Evolutionary conservation across 35 echinoderm and acorn worm species (phyloP).

Genomic region (Acanthaster planci): DNA sequence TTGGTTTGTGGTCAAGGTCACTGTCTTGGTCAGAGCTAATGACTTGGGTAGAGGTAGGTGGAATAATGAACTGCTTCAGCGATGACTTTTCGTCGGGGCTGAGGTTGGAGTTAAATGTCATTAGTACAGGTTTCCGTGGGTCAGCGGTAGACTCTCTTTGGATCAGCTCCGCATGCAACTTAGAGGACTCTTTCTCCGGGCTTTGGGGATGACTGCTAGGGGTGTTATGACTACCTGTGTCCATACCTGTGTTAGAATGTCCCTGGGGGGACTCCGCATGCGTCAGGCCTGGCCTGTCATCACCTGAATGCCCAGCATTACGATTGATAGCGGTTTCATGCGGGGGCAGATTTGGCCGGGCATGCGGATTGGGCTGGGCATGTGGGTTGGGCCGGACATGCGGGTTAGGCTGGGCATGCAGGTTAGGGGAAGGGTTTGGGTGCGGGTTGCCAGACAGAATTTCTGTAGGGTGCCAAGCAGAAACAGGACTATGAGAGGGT

Average conservation of each 20-base stretch:
- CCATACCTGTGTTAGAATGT: slow-evolving; percentile 19
- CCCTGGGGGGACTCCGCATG: background rate
- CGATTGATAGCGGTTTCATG: slow-evolving; percentile 23
- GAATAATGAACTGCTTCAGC: background rate
- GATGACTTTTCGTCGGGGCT: slow-evolving; percentile 37
- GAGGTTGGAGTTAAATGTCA: slow-evolving; percentile 40
- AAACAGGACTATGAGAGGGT: slow-evolving; percentile 11
- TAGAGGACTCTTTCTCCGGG: slow-evolving; percentile 60
- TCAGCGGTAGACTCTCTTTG: slow-evolving; percentile 37
- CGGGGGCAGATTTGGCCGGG: slow-evolving; percentile 20
- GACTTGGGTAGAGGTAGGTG: background rate
- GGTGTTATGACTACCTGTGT: background rate
- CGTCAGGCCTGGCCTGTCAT: background rate
- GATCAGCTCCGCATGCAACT: slow-evolving; percentile 60
- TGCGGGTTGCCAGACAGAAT: slow-evolving; percentile 42
- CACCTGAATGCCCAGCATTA: slow-evolving; percentile 24
- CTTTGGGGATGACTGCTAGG: background rate
- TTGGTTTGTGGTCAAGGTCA: background rate
- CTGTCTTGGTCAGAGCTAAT: background rate
- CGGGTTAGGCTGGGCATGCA: slow-evolving; percentile 15
- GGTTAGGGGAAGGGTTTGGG: slow-evolving; percentile 13
- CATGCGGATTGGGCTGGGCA: slow-evolving; percentile 6
- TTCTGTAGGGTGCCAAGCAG: slow-evolving; percentile 47
- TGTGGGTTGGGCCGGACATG: slow-evolving; percentile 24
- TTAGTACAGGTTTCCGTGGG: slow-evolving; percentile 27